A percentile compares a stretch with the other conserved stretches of the same genome.
Evolutionary conservation across 2,113 vertebrate species (phyloP).

Genomic region (Propithecus coquereli): DNA sequence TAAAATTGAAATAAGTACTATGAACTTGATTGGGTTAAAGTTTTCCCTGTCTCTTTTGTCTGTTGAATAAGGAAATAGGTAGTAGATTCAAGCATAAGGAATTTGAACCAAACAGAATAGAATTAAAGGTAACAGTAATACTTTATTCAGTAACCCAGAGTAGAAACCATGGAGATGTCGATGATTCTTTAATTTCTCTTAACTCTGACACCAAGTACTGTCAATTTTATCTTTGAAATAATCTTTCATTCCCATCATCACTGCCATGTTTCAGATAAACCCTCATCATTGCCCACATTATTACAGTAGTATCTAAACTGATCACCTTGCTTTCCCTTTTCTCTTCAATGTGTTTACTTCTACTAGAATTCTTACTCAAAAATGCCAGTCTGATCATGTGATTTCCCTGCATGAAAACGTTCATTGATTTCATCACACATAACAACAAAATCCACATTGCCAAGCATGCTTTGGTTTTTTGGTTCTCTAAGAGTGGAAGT

Average conservation of each 20-base stretch:
- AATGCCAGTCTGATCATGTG: neutral
- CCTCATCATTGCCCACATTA: neutral
- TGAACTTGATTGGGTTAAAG: constrained; percentile 25
- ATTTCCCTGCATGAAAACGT: neutral
- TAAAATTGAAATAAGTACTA: constrained; percentile 33
- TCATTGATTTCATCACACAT: neutral
- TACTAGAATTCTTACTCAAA: constrained; percentile 23
- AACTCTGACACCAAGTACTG: neutral
- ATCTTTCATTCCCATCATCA: neutral
- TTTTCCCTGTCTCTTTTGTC: neutral
- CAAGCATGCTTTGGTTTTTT: neutral
- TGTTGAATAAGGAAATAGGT: constrained; percentile 16
- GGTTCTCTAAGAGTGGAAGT: neutral
- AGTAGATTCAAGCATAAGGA: neutral
- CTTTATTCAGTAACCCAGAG: neutral
- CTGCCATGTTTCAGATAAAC: neutral
- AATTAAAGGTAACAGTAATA: neutral
- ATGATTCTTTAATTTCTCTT: neutral
- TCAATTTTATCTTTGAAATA: constrained; percentile 26
- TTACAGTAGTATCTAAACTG: neutral
- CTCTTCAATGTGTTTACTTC: neutral
- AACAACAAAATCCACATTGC: neutral
- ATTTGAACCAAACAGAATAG: neutral
- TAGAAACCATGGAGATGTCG: neutral
- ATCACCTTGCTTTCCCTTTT: constrained; percentile 4